Conservation (phyloP, 2,888 invertebrate genomes). For the Tillus elongatus region DNA sequence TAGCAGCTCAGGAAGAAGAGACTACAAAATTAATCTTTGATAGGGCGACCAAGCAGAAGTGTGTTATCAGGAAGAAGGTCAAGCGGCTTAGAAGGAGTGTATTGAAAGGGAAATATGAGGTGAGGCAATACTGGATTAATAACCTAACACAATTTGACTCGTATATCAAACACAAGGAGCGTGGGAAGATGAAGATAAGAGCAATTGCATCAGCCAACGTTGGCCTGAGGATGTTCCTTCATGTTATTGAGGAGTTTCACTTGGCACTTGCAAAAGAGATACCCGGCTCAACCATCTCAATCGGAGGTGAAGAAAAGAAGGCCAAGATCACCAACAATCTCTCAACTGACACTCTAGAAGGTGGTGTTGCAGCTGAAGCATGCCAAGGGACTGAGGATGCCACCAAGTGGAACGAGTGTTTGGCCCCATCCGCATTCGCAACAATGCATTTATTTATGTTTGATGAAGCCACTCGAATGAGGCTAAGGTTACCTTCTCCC, state of each 20-base stretch:
- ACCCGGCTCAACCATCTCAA: constrained; percentile 24
- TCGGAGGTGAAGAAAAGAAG: constrained; percentile 28
- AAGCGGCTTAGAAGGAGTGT: too few species aligned
- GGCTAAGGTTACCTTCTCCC: constrained; percentile 7
- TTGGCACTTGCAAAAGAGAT: constrained; percentile 15
- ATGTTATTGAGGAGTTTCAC: constrained; percentile 23
- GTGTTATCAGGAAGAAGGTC: too few species aligned
- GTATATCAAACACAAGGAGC: constrained; percentile 22
- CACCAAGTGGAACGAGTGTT: constrained; percentile 30
- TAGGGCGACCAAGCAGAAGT: constrained; percentile 5
- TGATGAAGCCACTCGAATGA: constrained; percentile 11
- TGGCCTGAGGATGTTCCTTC: constrained; percentile 21
- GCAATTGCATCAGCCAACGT: constrained; percentile 22
- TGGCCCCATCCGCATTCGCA: constrained; percentile 21
- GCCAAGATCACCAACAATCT: constrained; percentile 21
- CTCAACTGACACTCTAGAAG: constrained; percentile 6
- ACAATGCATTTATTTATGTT: constrained; percentile 23
- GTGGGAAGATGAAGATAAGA: constrained; percentile 22
- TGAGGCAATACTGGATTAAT: not conserved
- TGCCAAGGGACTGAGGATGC: constrained; percentile 28
- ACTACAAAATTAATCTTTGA: not conserved
- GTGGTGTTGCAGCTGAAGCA: not conserved
- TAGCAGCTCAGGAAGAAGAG: not conserved
- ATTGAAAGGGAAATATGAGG: too few species aligned
- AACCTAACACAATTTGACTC: constrained; percentile 15